A percentile compares a stretch with the other conserved stretches of the same genome.
Conservation (phyloP, 2,113 vertebrate species). For the Montifringilla adamsi region DNA sequence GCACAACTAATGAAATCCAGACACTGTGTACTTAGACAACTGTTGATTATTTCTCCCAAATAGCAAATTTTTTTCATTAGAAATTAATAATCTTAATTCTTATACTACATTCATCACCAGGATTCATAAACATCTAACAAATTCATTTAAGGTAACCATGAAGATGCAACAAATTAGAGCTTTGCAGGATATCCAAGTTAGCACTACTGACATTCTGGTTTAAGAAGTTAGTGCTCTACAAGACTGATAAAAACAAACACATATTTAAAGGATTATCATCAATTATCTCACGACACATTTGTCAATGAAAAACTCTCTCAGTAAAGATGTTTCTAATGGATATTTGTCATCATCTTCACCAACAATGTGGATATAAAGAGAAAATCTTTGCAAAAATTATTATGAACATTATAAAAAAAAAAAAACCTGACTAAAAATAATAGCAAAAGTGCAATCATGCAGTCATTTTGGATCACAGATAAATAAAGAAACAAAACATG, state of each 20-base stretch:
- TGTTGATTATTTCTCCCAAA: background rate
- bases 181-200: background rate
- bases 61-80: background rate
- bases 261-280: background rate
- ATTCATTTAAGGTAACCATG: background rate
- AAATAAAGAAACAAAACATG: background rate
- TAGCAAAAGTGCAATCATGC: background rate
- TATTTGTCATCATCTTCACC: slow-evolving; percentile 15
- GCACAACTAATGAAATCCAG: background rate
- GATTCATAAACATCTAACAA: background rate
- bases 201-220: background rate
- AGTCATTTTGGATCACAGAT: background rate
- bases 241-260: background rate
- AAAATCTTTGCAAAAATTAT: slow-evolving; percentile 4
- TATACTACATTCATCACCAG: background rate
- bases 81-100: background rate
- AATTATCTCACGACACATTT: background rate
- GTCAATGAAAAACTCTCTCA: background rate
- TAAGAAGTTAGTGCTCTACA: background rate
- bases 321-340: background rate
- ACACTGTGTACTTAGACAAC: background rate
- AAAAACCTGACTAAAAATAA: background rate
- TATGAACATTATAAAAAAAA: background rate
- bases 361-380: background rate
- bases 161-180: background rate